Conservation (phyloP, 2,888 invertebrate species). For the Cyclophora albipunctata region DNA sequence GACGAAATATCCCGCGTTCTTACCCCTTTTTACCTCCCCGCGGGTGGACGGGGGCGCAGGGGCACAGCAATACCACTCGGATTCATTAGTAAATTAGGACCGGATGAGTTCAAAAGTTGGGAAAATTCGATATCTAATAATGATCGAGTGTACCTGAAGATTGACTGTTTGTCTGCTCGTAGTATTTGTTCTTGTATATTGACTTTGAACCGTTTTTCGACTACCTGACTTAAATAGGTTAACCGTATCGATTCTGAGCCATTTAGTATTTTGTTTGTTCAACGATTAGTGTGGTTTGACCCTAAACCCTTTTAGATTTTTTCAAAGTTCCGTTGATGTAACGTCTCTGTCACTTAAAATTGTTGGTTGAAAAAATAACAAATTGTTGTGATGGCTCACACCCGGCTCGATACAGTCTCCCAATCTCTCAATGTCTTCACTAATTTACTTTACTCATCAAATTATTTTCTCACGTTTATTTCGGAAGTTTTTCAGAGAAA, state of each 20-base stretch:
- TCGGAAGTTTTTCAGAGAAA: constrained; percentile 34
- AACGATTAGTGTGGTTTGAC: constrained; percentile 14
- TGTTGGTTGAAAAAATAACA: too few relatives aligned
- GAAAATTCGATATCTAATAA: constrained; percentile 77
- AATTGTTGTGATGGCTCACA: constrained; percentile 6
- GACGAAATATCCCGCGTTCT: constrained; percentile 69
- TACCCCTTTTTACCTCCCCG: constrained; percentile 55
- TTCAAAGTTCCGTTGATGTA: too few relatives aligned
- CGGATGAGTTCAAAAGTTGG: constrained; percentile 75
- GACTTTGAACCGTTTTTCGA: constrained; percentile 15
- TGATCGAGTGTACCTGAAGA: constrained; percentile 50
- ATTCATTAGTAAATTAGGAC: constrained; percentile 77
- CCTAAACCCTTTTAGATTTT: constrained; percentile 8
- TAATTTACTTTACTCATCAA: constrained; percentile 68
- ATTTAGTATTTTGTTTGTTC: too few relatives aligned
- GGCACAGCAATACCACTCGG: constrained; percentile 68
- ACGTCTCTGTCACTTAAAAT: too few relatives aligned
- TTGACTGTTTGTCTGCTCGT: constrained; percentile 1
- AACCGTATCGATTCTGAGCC: too few relatives aligned
- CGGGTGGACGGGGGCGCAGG: constrained; percentile 27
- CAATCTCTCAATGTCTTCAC: constrained; percentile 74
- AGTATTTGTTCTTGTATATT: too few relatives aligned
- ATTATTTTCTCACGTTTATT: constrained; percentile 70
- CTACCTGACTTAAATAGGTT: too few relatives aligned
- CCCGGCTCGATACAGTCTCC: constrained; percentile 42